Evolutionary conservation across 1,140 invertebrate genomes (phyloP), one percentile per base, ranked within the genome.

Genomic region (Drosophila murphyi): DNA sequence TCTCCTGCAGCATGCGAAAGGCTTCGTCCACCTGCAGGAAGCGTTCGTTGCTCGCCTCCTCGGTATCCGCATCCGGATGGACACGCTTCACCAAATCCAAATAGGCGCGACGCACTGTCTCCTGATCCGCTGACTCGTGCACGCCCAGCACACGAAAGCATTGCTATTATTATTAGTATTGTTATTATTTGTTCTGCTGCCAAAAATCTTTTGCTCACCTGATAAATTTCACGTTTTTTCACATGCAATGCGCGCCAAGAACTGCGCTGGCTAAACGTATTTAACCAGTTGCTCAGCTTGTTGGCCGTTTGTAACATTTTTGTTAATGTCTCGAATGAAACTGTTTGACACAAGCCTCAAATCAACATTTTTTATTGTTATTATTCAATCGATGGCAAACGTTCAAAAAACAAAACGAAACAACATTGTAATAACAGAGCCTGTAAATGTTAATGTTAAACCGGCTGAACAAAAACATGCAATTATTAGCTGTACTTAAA

Each of bases 1-100:
- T 94, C 73, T 94, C 94, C 34, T 94, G 94, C 35, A 95, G 73
- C 3, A 91, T 87, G 64, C 93, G 91, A 43, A 94, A 95, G 0
- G 94, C 94, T 80, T 93, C 93, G 67, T 94, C 94, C 57, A 96
- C 95, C 87, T 95, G 93, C 56, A 95, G 94, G 93, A 98, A 98
- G 92, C 95, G 96, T 4, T 94, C 93, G 34, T 94, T 93, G 92
- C 95, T 93, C 12, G 96, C 95, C 76, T 96, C 94, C 2, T 93
- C 90, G 2, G 93, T 94, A 2, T 95, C 95, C 59, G 96, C 96
- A 82, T 98, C 97, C 0, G 97, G 97, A 93, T 98, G 97, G 92
- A 95, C 97, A 71, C 94, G 94, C 92, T 97, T 97, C 0, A 95
- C 97, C 29, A 97, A 91, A 63, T 95, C 92, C 28, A 97, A 92